Conservation (phyloP, 2,888 invertebrate species). For the Leptogaster cylindrica region DNA sequence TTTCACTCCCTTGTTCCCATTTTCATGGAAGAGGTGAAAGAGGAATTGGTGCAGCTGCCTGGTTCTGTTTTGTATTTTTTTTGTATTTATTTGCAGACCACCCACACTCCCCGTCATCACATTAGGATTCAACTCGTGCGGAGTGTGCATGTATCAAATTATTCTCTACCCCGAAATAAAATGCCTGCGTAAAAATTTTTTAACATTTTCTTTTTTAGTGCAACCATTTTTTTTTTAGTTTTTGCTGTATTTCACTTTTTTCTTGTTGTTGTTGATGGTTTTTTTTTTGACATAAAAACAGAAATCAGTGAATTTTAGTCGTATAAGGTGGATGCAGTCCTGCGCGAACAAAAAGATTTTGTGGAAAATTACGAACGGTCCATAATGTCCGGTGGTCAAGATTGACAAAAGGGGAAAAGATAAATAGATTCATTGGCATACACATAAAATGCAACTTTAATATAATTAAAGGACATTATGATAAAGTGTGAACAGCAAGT, state of each 20-base stretch:
- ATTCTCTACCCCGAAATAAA: conserved; percentile 26
- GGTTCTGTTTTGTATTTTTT: too few species aligned
- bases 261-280: not conserved
- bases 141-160: conserved; percentile 36
- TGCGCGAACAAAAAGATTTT: too few species aligned
- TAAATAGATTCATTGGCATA: too few species aligned
- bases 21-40: not conserved
- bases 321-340: conserved; percentile 7
- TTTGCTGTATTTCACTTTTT: not conserved
- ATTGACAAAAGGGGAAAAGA: conserved; percentile 17
- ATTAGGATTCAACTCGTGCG: conserved; percentile 33
- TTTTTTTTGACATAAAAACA: too few species aligned
- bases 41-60: conserved; percentile 8
- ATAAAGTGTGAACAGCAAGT: too few species aligned
- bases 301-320: not conserved
- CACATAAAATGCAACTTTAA: too few species aligned
- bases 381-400: not conserved
- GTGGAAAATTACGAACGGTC: too few species aligned
- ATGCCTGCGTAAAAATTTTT: conserved; percentile 34
- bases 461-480: too few species aligned
- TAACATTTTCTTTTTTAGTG: too few species aligned
- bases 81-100: not conserved
- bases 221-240: conserved; percentile 22
- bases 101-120: not conserved
- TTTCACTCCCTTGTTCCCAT: not conserved